Conservation (phyloP, 2,113 vertebrate species). For the Nettapus auritus region DNA sequence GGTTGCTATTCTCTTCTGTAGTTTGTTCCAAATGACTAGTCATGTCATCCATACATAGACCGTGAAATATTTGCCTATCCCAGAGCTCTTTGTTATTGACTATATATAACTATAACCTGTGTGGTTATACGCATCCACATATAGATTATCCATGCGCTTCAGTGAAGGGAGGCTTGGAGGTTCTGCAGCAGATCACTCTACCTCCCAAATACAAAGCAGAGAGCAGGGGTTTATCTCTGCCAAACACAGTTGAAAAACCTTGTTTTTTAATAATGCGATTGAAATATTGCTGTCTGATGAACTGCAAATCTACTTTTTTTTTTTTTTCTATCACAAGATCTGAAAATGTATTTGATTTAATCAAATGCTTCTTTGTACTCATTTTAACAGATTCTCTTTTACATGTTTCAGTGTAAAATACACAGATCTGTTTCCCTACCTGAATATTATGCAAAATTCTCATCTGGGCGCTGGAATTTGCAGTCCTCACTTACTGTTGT, state of each 20-base stretch:
- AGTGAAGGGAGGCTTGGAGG: neutral
- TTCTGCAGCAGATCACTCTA: neutral
- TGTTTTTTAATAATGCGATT: neutral
- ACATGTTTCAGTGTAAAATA: neutral
- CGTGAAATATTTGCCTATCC: fast-evolving
- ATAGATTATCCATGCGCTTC: neutral
- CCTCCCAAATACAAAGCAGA: neutral
- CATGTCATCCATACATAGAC: fast-evolving
- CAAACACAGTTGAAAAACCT: neutral
- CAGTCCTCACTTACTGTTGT: neutral
- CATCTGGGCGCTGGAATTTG: neutral
- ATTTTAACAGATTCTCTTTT: neutral
- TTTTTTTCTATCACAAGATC: neutral
- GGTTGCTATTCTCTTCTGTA: neutral
- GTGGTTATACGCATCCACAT: fast-evolving
- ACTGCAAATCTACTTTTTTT: neutral
- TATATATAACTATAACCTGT: no score
- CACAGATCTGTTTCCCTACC: neutral
- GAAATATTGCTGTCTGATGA: neutral
- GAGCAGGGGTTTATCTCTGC: neutral
- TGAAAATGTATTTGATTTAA: neutral
- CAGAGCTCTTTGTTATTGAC: neutral
- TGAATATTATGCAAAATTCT: neutral
- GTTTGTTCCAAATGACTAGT: neutral
- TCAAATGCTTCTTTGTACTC: neutral